Conservation (phyloP, 2,797 vertebrate species). For the Sebastes taczanowskii region DNA sequence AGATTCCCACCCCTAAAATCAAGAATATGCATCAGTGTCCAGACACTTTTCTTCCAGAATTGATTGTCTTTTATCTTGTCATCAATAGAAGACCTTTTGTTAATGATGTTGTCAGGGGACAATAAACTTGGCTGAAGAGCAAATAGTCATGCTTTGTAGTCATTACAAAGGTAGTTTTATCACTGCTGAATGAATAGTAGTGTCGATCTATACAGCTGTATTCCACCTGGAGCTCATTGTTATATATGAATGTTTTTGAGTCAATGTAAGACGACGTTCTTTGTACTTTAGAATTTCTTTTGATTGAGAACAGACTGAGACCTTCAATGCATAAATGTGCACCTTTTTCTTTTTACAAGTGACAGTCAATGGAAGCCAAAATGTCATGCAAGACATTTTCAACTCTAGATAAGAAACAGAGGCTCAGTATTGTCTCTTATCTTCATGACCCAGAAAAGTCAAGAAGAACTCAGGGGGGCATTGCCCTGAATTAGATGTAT, state of each 20-base stretch:
- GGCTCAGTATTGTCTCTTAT: conserved; percentile 49
- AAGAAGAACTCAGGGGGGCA: conserved; percentile 48
- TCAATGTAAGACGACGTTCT: neutral
- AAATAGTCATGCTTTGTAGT: neutral
- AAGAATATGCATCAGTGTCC: neutral
- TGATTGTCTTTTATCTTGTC: neutral
- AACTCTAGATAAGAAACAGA: conserved; percentile 46
- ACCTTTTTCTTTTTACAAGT: neutral
- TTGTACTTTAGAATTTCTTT: neutral
- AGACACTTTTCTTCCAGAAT: neutral
- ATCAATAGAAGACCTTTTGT: neutral
- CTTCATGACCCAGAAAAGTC: conserved; percentile 70
- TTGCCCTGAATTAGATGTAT: conserved; percentile 44
- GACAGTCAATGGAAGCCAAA: conserved; percentile 39
- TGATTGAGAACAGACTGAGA: neutral
- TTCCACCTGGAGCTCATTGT: neutral
- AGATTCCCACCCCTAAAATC: neutral
- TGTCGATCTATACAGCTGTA: neutral
- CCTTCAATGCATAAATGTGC: conserved; percentile 19
- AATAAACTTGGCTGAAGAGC: neutral
- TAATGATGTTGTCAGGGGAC: neutral
- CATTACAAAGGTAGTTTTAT: conserved; percentile 1
- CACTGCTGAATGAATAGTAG: neutral
- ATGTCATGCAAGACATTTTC: conserved; percentile 50
- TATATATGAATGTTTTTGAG: neutral